Conservation (phyloP, 2,888 invertebrate species). For the Cordilura impudica region DNA sequence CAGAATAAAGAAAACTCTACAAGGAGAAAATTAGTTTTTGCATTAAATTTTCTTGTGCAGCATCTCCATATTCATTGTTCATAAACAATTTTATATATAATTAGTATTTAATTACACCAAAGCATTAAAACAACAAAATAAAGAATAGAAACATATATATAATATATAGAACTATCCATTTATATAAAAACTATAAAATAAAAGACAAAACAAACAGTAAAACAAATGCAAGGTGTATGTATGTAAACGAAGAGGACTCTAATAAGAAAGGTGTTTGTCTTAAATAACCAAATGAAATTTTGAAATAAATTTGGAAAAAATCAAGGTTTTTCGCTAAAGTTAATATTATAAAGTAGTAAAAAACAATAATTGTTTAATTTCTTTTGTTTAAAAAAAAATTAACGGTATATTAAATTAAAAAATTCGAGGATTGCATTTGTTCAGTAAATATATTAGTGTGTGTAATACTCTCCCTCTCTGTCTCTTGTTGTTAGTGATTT, state of each 20-base stretch:
- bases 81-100: background rate
- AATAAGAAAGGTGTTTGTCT: constrained; percentile 13
- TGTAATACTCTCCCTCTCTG: background rate
- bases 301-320: background rate
- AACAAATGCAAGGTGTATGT: background rate
- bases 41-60: constrained; percentile 16
- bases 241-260: background rate
- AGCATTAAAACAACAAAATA: background rate
- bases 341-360: background rate
- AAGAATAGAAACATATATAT: background rate
- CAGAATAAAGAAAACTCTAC: constrained; percentile 2
- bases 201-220: background rate
- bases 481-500: background rate
- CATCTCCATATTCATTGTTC: constrained; percentile 10
- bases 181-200: background rate
- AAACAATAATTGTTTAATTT: background rate
- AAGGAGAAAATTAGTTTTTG: constrained; percentile 27
- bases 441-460: constrained; percentile 1
- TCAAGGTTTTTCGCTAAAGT: background rate
- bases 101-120: background rate
- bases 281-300: background rate
- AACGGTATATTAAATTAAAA: constrained; percentile 19
- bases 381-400: background rate
- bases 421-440: background rate
- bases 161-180: background rate